Conservation (phyloP, 2,888 invertebrate genomes). For the Agriotes lineatus region DNA sequence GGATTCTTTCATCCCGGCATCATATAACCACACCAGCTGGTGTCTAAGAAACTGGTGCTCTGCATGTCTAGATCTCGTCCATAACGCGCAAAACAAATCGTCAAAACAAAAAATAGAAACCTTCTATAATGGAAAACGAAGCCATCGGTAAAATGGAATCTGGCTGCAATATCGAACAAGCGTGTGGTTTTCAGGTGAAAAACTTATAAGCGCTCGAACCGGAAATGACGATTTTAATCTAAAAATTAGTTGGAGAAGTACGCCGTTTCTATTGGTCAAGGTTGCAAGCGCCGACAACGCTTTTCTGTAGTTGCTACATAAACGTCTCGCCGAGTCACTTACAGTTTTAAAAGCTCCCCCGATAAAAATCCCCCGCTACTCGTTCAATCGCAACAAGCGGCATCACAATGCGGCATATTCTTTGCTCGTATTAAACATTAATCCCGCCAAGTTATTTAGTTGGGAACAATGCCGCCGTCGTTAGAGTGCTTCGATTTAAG, state of each 20-base stretch:
- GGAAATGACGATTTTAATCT: slow-evolving; percentile 13
- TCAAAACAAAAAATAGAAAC: too few relatives aligned
- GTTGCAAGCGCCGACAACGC: background rate
- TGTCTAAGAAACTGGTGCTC: too few relatives aligned
- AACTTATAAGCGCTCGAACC: background rate
- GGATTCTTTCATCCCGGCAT: too few relatives aligned
- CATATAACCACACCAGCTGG: too few relatives aligned
- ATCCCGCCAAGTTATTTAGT: slow-evolving; percentile 4
- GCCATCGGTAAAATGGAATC: too few relatives aligned
- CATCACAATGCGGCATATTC: slow-evolving; percentile 5
- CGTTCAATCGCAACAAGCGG: background rate
- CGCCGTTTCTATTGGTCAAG: background rate
- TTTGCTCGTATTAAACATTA: background rate
- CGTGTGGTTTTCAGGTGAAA: background rate
- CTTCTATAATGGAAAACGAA: too few relatives aligned
- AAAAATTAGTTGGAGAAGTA: slow-evolving; percentile 10
- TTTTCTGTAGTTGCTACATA: background rate
- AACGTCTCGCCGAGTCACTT: background rate
- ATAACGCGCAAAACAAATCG: too few relatives aligned
- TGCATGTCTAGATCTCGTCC: too few relatives aligned
- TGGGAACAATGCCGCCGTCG: slow-evolving; percentile 15
- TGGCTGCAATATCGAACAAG: too few relatives aligned
- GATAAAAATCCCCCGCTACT: too few relatives aligned
- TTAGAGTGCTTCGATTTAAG: slow-evolving; percentile 18
- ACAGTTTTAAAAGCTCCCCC: background rate